Conservation (phyloP, 1,140 invertebrate genomes). For the Formica exsecta region DNA sequence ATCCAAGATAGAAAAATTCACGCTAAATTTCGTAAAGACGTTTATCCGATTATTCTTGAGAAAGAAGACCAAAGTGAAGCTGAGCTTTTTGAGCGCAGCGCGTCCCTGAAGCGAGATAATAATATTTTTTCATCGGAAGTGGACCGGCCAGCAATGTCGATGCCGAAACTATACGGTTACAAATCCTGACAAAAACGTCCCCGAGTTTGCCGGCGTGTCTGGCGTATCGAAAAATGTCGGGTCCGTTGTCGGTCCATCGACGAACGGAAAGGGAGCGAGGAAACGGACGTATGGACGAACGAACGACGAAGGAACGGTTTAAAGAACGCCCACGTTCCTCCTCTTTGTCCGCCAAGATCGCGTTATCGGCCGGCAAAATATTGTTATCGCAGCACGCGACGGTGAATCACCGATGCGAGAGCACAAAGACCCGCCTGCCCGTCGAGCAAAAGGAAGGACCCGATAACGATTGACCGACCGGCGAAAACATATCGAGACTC, state of each 20-base stretch:
- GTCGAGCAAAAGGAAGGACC: constrained; percentile 68
- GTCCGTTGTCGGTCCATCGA: background rate
- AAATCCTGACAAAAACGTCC: constrained; percentile 49
- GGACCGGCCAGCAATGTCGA: background rate
- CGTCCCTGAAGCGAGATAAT: constrained; percentile 29
- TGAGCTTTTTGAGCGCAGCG: background rate
- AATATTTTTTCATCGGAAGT: constrained; percentile 37
- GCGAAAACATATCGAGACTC: constrained; percentile 66
- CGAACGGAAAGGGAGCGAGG: constrained; percentile 31
- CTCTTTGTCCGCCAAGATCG: constrained; percentile 74
- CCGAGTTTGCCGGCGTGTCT: constrained; percentile 1
- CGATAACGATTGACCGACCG: constrained; percentile 75
- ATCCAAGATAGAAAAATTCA: constrained; percentile 30
- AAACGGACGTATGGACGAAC: constrained; percentile 48
- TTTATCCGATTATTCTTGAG: constrained; percentile 40
- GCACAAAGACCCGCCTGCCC: constrained; percentile 64
- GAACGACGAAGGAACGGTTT: constrained; percentile 62
- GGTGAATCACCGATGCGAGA: constrained; percentile 76
- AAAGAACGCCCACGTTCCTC: constrained; percentile 64
- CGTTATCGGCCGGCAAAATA: constrained; percentile 76
- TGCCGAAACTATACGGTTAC: constrained; percentile 57
- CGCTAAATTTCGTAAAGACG: background rate
- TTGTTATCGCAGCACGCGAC: constrained; percentile 75
- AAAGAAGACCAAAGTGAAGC: background rate
- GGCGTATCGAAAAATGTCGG: constrained; percentile 50